Conservation (phyloP, 2,888 invertebrate genomes). For the Pseudococcus longispinus region DNA sequence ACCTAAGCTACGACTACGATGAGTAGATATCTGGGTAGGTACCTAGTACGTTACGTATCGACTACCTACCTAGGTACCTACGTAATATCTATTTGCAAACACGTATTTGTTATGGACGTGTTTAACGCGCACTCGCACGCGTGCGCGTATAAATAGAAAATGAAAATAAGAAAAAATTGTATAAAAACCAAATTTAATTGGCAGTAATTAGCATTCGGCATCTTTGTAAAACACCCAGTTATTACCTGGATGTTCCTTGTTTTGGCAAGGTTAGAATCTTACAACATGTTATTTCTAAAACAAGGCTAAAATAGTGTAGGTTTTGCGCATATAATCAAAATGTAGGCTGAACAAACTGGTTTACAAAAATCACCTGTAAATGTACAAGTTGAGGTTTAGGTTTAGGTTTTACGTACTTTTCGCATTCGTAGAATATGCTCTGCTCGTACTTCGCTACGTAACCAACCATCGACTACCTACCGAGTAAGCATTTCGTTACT, state of each 20-base stretch:
- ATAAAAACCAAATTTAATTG: slow-evolving; percentile 38
- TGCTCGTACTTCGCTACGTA: no score
- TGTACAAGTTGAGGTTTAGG: no score
- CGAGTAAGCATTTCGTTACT: no score
- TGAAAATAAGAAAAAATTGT: not conserved
- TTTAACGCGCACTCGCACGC: not conserved
- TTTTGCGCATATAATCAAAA: slow-evolving; percentile 39
- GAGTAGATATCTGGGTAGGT: no score
- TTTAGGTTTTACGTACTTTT: no score
- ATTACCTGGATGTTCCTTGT: slow-evolving; percentile 53
- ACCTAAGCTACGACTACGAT: no score
- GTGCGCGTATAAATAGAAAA: not conserved
- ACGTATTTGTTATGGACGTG: not conserved
- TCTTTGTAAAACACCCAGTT: slow-evolving; percentile 52
- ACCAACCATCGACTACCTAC: no score
- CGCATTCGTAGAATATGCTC: no score
- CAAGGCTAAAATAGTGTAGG: slow-evolving; percentile 48
- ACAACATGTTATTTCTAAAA: slow-evolving; percentile 51
- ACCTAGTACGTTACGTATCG: no score
- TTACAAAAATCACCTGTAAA: slow-evolving; percentile 31
- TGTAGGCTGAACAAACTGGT: slow-evolving; percentile 50
- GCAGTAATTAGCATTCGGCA: slow-evolving; percentile 49
- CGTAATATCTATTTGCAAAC: no score
- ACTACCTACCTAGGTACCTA: not conserved
- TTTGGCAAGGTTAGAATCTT: slow-evolving; percentile 52